Conservation (phyloP, 1,140 invertebrate genomes). For the Lucilia cuprina region DNA sequence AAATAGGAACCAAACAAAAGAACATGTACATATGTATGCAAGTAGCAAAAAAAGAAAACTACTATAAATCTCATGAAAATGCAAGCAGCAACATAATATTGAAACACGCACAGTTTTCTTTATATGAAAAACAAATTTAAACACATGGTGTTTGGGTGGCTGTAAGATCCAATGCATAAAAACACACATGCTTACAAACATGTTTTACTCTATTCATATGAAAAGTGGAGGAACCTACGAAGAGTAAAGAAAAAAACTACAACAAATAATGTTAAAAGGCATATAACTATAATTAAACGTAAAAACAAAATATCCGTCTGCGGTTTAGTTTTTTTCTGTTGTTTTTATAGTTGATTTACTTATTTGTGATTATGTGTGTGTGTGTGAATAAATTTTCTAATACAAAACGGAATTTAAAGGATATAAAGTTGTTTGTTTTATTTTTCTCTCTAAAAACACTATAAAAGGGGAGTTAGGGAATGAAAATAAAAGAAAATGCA, state of each 20-base stretch:
- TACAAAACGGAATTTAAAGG: not conserved
- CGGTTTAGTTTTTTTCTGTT: not conserved
- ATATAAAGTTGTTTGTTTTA: not conserved
- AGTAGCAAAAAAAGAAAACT: not conserved
- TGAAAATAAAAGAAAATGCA: not conserved
- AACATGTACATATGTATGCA: too few relatives aligned
- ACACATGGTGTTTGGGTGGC: not conserved
- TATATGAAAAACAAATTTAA: not conserved
- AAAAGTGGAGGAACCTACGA: not conserved
- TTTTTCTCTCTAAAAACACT: not conserved
- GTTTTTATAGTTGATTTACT: not conserved
- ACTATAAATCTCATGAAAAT: not conserved
- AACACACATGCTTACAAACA: too few relatives aligned
- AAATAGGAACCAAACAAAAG: not conserved
- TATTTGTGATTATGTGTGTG: too few relatives aligned
- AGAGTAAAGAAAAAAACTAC: not conserved
- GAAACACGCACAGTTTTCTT: not conserved
- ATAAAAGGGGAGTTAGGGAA: not conserved
- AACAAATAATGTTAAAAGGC: not conserved
- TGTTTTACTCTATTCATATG: too few relatives aligned
- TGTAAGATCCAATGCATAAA: too few relatives aligned
- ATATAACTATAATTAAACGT: constrained; percentile 8
- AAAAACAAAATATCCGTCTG: constrained; percentile 14
- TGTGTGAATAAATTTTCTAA: not conserved
- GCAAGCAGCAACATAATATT: not conserved